A percentile compares a stretch with the other conserved stretches of the same genome.
These are phyloP conservation scores for Synaphobranchus kaupii DNA, from an alignment of 2,797 vertebrate species.

Conservation along the genomic window DNA sequence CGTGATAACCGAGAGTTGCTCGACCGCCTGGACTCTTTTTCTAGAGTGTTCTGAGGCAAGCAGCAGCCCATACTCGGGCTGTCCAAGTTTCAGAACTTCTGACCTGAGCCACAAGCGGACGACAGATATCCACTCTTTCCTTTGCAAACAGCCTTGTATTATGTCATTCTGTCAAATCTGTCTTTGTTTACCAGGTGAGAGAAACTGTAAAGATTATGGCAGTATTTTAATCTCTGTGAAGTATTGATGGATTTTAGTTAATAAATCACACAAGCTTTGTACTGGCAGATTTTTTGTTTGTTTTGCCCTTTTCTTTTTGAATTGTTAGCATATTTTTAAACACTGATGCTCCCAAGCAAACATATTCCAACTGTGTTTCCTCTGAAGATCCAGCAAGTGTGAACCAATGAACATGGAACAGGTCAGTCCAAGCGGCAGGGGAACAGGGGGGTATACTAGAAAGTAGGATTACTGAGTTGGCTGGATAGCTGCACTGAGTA, in stretches of 20 bases:
- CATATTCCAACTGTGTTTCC: conserved; percentile 7
- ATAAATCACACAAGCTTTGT: background rate
- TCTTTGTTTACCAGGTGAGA: conserved; percentile 34
- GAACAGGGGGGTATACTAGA: too few relatives aligned
- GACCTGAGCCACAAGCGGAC: conserved; percentile 21
- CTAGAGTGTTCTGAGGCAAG: too few relatives aligned
- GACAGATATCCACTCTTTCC: conserved; percentile 18
- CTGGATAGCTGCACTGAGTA: too few relatives aligned
- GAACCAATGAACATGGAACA: background rate
- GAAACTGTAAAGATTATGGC: conserved; percentile 33
- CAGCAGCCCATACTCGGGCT: background rate
- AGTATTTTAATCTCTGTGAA: background rate
- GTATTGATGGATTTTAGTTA: background rate
- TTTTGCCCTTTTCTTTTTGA: background rate
- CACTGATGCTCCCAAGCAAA: background rate
- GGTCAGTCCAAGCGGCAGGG: background rate
- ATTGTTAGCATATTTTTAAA: background rate
- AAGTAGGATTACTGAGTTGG: too few relatives aligned
- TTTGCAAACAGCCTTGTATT: background rate
- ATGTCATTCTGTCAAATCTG: conserved; percentile 34
- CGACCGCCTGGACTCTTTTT: too few relatives aligned
- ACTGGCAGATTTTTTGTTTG: background rate
- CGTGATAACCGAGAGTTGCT: too few relatives aligned
- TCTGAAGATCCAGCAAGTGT: background rate
- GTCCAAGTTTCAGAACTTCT: conserved; percentile 14